A percentile compares a stretch with the other conserved stretches of the same genome.
phyloP scores from a whole-genome alignment of 2,797 vertebrate genomes.

The Buceros bicornis region DNA sequence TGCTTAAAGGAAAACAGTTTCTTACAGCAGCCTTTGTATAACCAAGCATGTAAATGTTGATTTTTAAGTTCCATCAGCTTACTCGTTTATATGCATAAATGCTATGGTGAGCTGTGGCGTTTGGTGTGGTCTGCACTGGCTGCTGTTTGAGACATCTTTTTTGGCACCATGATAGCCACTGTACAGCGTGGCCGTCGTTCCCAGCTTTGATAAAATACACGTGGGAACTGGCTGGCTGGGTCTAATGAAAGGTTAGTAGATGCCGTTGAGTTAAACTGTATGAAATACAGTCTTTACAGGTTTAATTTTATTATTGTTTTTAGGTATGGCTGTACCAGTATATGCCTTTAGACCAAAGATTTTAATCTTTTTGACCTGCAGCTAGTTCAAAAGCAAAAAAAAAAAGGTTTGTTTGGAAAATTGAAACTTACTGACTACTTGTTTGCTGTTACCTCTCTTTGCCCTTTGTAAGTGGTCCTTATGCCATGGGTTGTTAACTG shows the following conservation, averaged over 20 bases:
- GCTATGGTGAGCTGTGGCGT: not conserved
- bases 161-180: not conserved
- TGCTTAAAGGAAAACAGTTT: not conserved
- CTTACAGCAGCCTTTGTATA: not conserved
- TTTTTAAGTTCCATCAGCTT: not conserved
- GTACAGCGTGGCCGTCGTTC: not conserved
- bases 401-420: not conserved
- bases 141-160: not conserved
- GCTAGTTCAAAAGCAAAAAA: not conserved
- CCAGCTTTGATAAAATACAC: not conserved
- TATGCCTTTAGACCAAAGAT: not conserved
- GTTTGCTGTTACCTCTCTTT: not conserved
- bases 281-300: not conserved
- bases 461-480: not conserved
- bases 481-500: not conserved
- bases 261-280: not conserved
- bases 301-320: not conserved
- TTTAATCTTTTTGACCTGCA: not conserved
- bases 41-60: not conserved
- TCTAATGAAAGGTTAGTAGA: not conserved
- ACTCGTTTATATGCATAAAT: not conserved
- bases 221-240: not conserved
- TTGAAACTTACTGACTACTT: not conserved
- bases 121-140: not conserved
- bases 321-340: not conserved